These are phyloP conservation scores for Dryadula phaetusa DNA, from an alignment of 2,888 invertebrate species.

Conservation along the genomic window DNA sequence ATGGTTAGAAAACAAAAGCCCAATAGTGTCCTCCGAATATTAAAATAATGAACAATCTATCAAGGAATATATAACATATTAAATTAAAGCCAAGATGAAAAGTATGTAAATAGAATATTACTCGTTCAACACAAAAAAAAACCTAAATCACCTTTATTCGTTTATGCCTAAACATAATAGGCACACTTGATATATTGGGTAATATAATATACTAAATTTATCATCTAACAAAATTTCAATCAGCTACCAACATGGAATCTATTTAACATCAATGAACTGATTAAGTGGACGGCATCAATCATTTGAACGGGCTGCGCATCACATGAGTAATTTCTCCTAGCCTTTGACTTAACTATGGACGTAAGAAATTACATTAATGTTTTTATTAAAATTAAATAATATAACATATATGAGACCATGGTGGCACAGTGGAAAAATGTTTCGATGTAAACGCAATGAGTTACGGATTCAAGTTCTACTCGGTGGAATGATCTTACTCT, in stretches of 20 bases:
- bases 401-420: not conserved
- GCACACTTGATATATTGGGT: constrained; percentile 27
- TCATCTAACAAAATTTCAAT: constrained; percentile 46
- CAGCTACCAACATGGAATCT: constrained; percentile 62
- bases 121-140: not conserved
- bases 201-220: constrained; percentile 28
- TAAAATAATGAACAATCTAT: no score
- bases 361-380: constrained; percentile 21
- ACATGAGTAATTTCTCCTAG: constrained; percentile 53
- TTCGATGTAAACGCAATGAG: not conserved
- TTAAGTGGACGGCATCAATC: constrained; percentile 76
- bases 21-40: no score
- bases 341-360: not conserved
- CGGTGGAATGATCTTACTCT: no score
- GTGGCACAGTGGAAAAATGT: not conserved
- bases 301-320: constrained; percentile 57
- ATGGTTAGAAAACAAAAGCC: no score
- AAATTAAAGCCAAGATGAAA: no score
- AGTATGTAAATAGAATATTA: not conserved
- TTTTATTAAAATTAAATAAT: constrained; percentile 14
- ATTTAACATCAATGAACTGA: constrained; percentile 57
- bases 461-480: not conserved
- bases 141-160: not conserved
- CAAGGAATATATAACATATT: no score
- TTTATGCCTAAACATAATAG: not conserved